A percentile compares a stretch with the other conserved stretches of the same genome.
Evolutionary conservation across 2,113 vertebrate species (phyloP).

Genomic region (Neoarius graeffei): DNA sequence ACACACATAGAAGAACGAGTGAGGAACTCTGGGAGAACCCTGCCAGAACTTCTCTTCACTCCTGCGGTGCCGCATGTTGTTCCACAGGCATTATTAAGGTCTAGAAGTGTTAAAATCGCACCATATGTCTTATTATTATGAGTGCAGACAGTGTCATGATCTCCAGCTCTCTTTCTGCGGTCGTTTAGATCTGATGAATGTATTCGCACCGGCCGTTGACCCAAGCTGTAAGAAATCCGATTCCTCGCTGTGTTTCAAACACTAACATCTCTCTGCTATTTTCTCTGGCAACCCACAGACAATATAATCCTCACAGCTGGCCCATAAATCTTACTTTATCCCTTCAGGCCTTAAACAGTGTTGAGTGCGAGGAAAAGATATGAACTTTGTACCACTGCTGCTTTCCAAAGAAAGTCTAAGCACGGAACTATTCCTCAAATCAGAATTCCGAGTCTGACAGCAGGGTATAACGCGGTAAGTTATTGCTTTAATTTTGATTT

Average conservation of each 20-base stretch:
- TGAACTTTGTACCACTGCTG: constrained; percentile 57
- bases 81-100: not conserved
- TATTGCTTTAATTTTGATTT: constrained; percentile 73
- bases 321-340: constrained; percentile 56
- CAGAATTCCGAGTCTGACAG: constrained; percentile 56
- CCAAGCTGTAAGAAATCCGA: constrained; percentile 56
- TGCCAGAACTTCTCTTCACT: not conserved
- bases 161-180: constrained; percentile 52
- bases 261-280: constrained; percentile 56
- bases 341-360: constrained; percentile 55
- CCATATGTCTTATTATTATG: constrained; percentile 20
- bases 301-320: constrained; percentile 57
- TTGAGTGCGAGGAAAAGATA: constrained; percentile 59
- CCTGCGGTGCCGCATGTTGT: not conserved
- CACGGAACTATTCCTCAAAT: constrained; percentile 52
- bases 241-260: constrained; percentile 50
- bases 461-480: constrained; percentile 58
- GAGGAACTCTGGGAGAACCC: constrained; percentile 12
- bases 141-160: constrained; percentile 44
- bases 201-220: constrained; percentile 37
- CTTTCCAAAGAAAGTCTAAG: constrained; percentile 62
- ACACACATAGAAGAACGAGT: not conserved
- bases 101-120: constrained; percentile 33
- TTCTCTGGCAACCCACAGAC: constrained; percentile 56
- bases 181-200: constrained; percentile 55